Evolutionary conservation across 2,797 vertebrate species (phyloP).

Genomic region (Phaenicophaeus curvirostris): DNA sequence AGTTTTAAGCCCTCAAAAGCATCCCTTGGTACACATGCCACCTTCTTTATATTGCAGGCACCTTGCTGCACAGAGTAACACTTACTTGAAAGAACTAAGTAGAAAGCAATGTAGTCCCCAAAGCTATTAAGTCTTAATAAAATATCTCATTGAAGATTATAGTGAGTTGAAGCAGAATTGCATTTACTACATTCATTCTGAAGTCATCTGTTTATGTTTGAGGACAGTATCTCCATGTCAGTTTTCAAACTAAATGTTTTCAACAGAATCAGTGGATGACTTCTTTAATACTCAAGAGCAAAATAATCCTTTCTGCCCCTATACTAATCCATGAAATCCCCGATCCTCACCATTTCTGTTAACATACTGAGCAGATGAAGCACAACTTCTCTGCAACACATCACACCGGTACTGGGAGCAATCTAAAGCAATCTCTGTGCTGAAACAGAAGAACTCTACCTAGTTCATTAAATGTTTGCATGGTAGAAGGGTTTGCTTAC

Average conservation of each 20-base stretch:
- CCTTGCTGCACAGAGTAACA: conserved; percentile 31
- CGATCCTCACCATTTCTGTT: neutral
- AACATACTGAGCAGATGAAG: neutral
- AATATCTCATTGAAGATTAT: conserved; percentile 54
- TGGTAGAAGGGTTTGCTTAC: neutral
- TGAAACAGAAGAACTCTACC: neutral
- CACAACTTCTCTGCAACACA: neutral
- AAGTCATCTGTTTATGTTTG: neutral
- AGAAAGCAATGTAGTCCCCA: conserved; percentile 37
- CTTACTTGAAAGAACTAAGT: conserved; percentile 38
- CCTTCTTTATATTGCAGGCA: conserved; percentile 20
- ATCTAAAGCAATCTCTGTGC: neutral
- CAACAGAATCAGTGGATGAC: neutral
- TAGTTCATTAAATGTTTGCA: neutral
- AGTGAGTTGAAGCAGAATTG: conserved; percentile 30
- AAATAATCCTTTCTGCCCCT: neutral
- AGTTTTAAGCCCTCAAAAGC: conserved; percentile 59
- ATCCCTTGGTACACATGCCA: conserved; percentile 12
- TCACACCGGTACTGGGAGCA: neutral
- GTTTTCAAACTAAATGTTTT: conserved; percentile 16
- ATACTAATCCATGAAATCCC: neutral
- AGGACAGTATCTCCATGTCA: neutral
- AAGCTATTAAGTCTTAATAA: conserved; percentile 53
- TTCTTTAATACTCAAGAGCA: neutral
- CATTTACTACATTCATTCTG: conserved; percentile 24